Conservation (phyloP, 2,888 invertebrate species). For the Panopea generosa region DNA sequence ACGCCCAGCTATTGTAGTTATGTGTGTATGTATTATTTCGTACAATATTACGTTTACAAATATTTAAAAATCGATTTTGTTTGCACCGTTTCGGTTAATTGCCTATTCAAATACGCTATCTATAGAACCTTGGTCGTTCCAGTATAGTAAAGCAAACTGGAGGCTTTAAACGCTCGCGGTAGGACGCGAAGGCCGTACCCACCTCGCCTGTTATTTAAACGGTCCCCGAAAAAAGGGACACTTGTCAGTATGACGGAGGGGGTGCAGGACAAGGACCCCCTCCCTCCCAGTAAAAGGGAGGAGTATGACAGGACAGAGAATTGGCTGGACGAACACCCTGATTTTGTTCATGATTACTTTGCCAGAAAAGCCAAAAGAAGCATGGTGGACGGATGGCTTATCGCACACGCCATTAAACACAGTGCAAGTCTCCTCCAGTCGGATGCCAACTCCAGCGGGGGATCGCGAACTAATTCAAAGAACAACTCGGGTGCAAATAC, state of each 20-base stretch:
- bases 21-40: constrained; percentile 26
- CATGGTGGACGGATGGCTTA: constrained; percentile 96
- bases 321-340: constrained; percentile 98
- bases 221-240: constrained; percentile 54
- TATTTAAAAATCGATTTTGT: constrained; percentile 67
- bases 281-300: constrained; percentile 64
- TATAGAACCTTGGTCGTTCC: constrained; percentile 29
- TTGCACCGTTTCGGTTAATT: constrained; percentile 63
- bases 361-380: constrained; percentile 95
- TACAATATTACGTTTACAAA: constrained; percentile 51
- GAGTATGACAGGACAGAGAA: constrained; percentile 90
- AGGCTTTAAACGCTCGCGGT: constrained; percentile 44
- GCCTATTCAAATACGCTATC: constrained; percentile 62
- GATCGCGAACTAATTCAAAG: constrained; percentile 73
- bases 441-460: constrained; percentile 76
- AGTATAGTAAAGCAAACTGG: constrained; percentile 48
- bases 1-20: constrained; percentile 10
- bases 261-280: constrained; percentile 60
- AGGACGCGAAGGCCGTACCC: constrained; percentile 61
- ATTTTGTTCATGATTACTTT: constrained; percentile 97
- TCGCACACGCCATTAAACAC: constrained; percentile 85
- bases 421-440: constrained; percentile 68
- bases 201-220: constrained; percentile 55
- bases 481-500: constrained; percentile 93
- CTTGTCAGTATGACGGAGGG: constrained; percentile 63